Percentiles rank a stretch among this genome's conserved stretches.
Evolutionary conservation across 2,113 vertebrate genomes (phyloP).

Genomic region (Morone saxatilis): DNA sequence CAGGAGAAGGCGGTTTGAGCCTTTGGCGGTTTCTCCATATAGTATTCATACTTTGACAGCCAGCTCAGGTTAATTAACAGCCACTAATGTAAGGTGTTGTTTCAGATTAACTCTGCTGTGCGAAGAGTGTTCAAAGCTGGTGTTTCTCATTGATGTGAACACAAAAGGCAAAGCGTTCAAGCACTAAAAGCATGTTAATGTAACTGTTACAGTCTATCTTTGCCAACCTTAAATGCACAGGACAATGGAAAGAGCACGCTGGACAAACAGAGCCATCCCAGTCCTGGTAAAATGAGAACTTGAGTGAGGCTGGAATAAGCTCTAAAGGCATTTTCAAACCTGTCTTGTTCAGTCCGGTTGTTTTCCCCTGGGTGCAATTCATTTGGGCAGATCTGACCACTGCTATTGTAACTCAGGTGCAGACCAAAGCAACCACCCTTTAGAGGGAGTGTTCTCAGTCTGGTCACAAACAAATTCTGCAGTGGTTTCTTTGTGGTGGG

Average conservation of each 20-base stretch:
- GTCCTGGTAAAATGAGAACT: neutral
- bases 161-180: neutral
- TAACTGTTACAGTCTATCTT: neutral
- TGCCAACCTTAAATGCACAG: neutral
- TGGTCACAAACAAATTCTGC: neutral
- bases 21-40: neutral
- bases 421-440: no score
- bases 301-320: neutral
- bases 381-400: neutral
- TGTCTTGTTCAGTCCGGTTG: neutral
- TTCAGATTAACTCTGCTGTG: constrained; percentile 3
- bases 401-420: neutral
- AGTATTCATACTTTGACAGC: neutral
- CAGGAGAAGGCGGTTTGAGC: neutral
- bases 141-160: neutral
- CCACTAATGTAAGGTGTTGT: neutral
- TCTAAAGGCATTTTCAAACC: neutral
- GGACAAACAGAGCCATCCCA: neutral
- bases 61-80: constrained; percentile 29
- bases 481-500: neutral
- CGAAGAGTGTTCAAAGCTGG: neutral
- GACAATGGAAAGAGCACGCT: neutral
- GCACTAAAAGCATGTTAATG: neutral
- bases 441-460: neutral
- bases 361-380: neutral